Conservation (phyloP, 2,888 invertebrate genomes). For the Phyto melanocephala region DNA sequence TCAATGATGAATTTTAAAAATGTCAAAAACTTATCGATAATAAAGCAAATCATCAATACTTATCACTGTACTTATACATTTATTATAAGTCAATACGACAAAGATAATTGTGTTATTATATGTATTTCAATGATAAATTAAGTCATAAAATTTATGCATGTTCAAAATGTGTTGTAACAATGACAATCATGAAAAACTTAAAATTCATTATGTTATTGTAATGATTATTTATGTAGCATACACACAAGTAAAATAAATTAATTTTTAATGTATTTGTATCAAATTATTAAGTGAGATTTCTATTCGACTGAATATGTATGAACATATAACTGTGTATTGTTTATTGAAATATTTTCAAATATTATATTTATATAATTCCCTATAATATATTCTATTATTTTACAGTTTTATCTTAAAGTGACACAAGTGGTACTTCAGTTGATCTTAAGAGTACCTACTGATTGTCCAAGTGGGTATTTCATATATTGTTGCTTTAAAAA, state of each 20-base stretch:
- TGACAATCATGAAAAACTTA: neutral
- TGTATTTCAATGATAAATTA: neutral
- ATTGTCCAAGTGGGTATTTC: constrained; percentile 13
- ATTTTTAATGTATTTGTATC: too few relatives aligned
- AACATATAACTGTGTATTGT: too few relatives aligned
- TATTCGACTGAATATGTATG: too few relatives aligned
- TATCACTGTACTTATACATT: too few relatives aligned
- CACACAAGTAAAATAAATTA: too few relatives aligned
- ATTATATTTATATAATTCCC: neutral
- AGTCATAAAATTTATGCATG: neutral
- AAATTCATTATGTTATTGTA: too few relatives aligned
- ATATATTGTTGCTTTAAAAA: constrained; percentile 13
- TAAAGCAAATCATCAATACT: too few relatives aligned
- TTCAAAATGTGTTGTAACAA: neutral
- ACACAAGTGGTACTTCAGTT: constrained; percentile 49
- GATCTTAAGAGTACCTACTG: constrained; percentile 30
- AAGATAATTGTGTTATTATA: neutral
- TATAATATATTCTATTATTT: neutral
- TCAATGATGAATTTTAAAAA: neutral
- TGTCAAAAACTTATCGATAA: neutral
- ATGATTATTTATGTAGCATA: neutral
- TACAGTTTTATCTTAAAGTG: constrained; percentile 7
- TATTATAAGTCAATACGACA: neutral
- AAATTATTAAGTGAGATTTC: too few relatives aligned
- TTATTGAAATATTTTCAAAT: neutral